Conservation (phyloP, 2,113 vertebrate species). For the Sakesphorus luctuosus region DNA sequence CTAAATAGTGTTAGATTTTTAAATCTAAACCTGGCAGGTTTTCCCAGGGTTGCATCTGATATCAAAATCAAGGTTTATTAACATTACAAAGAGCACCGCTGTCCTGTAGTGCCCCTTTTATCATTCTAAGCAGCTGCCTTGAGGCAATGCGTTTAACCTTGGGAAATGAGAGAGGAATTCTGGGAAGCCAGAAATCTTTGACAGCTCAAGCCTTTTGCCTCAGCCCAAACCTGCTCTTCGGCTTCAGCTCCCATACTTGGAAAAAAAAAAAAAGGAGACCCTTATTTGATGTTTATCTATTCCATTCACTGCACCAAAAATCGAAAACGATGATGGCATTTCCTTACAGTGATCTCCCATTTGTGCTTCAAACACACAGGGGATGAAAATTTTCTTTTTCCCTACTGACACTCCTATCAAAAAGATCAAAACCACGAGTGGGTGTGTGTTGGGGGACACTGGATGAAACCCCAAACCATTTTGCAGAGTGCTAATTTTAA, state of each 20-base stretch:
- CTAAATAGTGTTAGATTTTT: slow-evolving; percentile 75
- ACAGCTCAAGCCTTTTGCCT: slow-evolving; percentile 71
- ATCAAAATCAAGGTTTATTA: slow-evolving; percentile 84
- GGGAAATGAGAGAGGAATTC: slow-evolving; percentile 80
- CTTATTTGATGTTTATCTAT: slow-evolving; percentile 73
- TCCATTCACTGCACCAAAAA: slow-evolving; percentile 61
- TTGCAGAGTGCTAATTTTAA: background rate
- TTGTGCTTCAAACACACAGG: slow-evolving; percentile 30
- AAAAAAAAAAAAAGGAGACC: slow-evolving; percentile 20
- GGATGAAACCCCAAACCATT: background rate
- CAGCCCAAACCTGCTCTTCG: slow-evolving; percentile 61
- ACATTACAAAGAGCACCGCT: slow-evolving; percentile 83
- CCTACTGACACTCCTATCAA: background rate
- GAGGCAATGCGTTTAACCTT: slow-evolving; percentile 83
- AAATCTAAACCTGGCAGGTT: slow-evolving; percentile 71
- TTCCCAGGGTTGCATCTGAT: slow-evolving; percentile 79
- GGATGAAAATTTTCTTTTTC: slow-evolving; percentile 3
- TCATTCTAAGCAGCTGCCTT: slow-evolving; percentile 82
- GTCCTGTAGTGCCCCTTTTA: slow-evolving; percentile 81
- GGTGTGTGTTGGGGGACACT: background rate
- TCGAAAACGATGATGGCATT: slow-evolving; percentile 16
- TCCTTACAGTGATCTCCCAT: slow-evolving; percentile 47
- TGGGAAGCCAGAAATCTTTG: slow-evolving; percentile 73
- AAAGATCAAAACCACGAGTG: background rate
- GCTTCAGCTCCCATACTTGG: slow-evolving; percentile 50